A percentile compares a stretch with the other conserved stretches of the same genome.
phyloP scores from a whole-genome alignment of 2,113 vertebrate species.

The Cervus canadensis region DNA sequence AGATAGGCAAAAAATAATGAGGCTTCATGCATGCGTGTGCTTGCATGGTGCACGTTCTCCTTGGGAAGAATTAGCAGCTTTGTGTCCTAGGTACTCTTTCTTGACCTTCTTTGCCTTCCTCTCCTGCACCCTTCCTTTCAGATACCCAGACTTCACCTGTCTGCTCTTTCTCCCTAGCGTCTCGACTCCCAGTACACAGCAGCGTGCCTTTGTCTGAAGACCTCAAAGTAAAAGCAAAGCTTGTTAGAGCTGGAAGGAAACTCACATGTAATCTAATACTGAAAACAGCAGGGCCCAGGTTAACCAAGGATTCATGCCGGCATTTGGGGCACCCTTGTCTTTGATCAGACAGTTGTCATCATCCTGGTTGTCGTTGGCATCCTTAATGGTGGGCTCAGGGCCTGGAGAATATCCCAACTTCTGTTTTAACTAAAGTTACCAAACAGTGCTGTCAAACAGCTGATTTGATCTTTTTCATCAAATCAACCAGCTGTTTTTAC shows the following conservation, averaged over 20 bases:
- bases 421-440: constrained; percentile 22
- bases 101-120: not conserved
- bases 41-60: not conserved
- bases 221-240: not conserved
- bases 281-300: not conserved
- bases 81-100: not conserved
- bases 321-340: not conserved
- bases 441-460: constrained; percentile 5
- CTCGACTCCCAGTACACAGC: not conserved
- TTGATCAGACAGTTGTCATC: not conserved
- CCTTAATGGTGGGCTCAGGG: not conserved
- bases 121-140: not conserved
- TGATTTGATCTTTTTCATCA: constrained; percentile 39
- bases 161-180: not conserved
- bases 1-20: not conserved
- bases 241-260: not conserved
- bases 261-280: not conserved
- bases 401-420: not conserved
- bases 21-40: not conserved
- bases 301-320: not conserved
- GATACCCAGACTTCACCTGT: not conserved
- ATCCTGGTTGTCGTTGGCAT: not conserved
- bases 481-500: constrained; percentile 45
- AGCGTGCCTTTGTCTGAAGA: not conserved
- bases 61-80: constrained; percentile 13